Base-by-base conservation (phyloP, 1,140 invertebrate species). In the Drosophila busckii region DNA sequence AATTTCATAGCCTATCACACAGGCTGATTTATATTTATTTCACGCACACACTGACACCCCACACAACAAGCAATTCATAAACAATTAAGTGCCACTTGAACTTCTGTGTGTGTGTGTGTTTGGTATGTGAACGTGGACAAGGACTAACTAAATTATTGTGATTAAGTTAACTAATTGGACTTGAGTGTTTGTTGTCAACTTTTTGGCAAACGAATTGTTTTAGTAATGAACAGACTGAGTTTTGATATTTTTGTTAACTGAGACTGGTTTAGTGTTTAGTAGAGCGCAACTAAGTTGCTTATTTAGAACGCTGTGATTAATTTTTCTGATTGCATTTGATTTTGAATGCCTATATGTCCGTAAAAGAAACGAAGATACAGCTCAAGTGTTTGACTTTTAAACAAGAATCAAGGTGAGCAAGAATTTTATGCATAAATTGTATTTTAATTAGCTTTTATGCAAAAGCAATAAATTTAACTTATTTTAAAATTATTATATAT, bases 1-100 rank as follows among this genome's bases (percentile, higher is more conserved):
- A 31, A 38, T 15, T 22, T 29, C 44, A 37, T 53, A 69, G 63
- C 64, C 59, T 50, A 59, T 38, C 66, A 65, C 44, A 31, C 62
- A 70, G 62, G 61, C 55, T 66, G 70, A 52, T 66, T 69, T 55
- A 76, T 70, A 58, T 62, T 66, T 44, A 31, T 53, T 45, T 55
- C 66, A 41, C 32, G 20, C 23, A 40, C 25, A 4, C 35, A 17
- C 37, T 22, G 12, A 9, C 15, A 23, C 6, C 22, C 37, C 22
- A 34, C n/a, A n/a, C n/a, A n/a, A 13, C 44, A 31, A 15, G 49
- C 63, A 60, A 78, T 80, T 64, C 68, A 80, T 78, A 78, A 71
- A 64, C 71, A 80, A 78, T 78, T 78, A 80, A 80, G 56, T 64
- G 49, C 25, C 66, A 65, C 66, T 62, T 78, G 35, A 48, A 53